These are phyloP conservation scores for Palythoa heliodiscus DNA, from an alignment of 92 coral and sea anemone species.

Conservation along the genomic window DNA sequence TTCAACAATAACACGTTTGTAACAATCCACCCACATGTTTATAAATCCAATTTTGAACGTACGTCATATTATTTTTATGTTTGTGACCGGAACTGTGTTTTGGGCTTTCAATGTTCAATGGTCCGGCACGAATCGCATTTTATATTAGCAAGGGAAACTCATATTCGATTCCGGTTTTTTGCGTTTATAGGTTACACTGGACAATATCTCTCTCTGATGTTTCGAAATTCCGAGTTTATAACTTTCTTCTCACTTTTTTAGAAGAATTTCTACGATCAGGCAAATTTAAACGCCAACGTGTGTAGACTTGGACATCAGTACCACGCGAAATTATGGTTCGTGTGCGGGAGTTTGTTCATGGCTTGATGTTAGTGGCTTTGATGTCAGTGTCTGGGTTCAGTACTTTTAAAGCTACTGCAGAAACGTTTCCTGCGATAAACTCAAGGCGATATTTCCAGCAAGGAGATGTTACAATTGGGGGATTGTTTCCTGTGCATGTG, in stretches of 20 bases:
- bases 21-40: not conserved
- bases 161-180: not conserved
- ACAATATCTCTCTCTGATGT: not conserved
- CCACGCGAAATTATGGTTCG: not conserved
- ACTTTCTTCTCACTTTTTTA: not conserved
- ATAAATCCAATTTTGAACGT: not conserved
- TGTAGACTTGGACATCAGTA: not conserved
- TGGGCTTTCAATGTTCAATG: too few relatives aligned
- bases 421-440: constrained; percentile 19
- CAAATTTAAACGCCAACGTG: not conserved
- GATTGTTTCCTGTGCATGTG: constrained; percentile 88
- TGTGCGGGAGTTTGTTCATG: not conserved
- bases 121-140: too few relatives aligned
- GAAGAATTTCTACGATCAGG: not conserved
- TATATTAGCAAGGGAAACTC: not conserved
- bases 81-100: not conserved
- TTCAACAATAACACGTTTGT: not conserved
- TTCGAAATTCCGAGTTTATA: not conserved
- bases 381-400: not conserved
- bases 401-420: not conserved
- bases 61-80: not conserved
- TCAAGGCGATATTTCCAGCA: constrained; percentile 49
- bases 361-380: not conserved
- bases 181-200: not conserved
- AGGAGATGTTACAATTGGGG: constrained; percentile 84